These are phyloP conservation scores for Cryptops parisi DNA, from an alignment of 2,888 invertebrate species.

Conservation along the genomic window DNA sequence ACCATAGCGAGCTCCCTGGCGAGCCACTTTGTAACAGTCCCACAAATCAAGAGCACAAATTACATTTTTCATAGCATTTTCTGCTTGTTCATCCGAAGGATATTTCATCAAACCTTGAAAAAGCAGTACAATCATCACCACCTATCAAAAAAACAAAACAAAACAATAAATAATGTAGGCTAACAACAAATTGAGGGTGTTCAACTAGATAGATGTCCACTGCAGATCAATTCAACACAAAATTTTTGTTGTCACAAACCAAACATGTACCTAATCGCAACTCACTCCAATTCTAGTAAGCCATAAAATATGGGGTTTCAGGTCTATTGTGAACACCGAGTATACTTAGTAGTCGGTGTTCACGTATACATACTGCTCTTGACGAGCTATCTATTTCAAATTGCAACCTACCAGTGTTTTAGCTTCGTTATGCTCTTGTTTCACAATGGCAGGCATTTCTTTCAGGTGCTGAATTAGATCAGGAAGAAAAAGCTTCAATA, in stretches of 20 bases:
- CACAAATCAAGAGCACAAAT: constrained; percentile 50
- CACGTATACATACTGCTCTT: no score
- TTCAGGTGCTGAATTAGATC: constrained; percentile 28
- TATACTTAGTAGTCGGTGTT: no score
- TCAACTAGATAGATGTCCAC: no score
- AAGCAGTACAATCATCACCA: constrained; percentile 64
- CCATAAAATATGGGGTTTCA: no score
- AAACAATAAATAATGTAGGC: not conserved
- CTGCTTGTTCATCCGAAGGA: constrained; percentile 46
- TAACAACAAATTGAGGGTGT: not conserved
- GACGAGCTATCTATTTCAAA: no score
- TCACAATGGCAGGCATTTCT: constrained; percentile 20
- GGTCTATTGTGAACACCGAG: no score
- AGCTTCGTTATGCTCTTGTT: constrained; percentile 18
- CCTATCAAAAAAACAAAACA: constrained; percentile 28
- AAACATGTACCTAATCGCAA: no score
- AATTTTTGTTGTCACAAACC: no score
- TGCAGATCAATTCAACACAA: no score
- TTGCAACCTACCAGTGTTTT: constrained; percentile 23
- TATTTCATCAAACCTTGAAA: constrained; percentile 64
- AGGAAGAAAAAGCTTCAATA: constrained; percentile 42
- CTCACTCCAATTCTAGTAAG: no score
- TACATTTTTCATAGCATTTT: constrained; percentile 42
- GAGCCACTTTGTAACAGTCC: constrained; percentile 72
- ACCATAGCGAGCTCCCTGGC: constrained; percentile 71